Base-by-base conservation (phyloP, 2,797 vertebrate genomes). In the Danio albolineatus region DNA sequence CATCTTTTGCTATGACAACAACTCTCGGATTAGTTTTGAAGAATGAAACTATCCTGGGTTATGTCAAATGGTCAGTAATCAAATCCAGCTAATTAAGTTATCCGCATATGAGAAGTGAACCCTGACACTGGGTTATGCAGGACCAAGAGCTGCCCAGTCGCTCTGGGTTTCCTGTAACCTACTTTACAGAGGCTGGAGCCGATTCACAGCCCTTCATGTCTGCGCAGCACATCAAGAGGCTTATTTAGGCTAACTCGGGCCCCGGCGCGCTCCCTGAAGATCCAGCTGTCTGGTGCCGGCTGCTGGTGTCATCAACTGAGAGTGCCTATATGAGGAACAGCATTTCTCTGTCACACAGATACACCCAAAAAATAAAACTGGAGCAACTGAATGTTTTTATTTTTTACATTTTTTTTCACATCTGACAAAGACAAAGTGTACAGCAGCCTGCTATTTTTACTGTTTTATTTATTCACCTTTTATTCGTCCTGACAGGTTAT, bases 401-500 rank as follows among this genome's bases (percentile, higher is more conserved):
- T 28, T 28, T n/a, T n/a, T n/a, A n/a, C n/a, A n/a, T n/a, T 28
- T 4, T 4, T n/a, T 2, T 56, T 60, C 48, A 62, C 78, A 77
- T 69, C 12, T 70, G 74, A 78, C 78, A 78, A 36, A 81, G 73
- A 77, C 10, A 61, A 80, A 83, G 73, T 61, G 62, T 78, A 78
- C 62, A 79, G 66, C 59, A 60, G 21, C 41, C 54, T 56, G 70
- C 57, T 76, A 77, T 85, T 80, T 74, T 77, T 19, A 38, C 41
- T 39, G 28, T 72, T 82, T 59, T 41, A 79, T 70, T 79, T 71
- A 69, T 83, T 74, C 62, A 51, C 6, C 36, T 6, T 65, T 80
- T 76, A 80, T 80, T 85, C 72, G 66, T 80, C 49, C 69, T 74
- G 80, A 82, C 78, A 78, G 69, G 60, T 71, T 64, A 72, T 77